Base-by-base conservation (phyloP, 1,140 invertebrate genomes). In the Meteorus sp. region DNA sequence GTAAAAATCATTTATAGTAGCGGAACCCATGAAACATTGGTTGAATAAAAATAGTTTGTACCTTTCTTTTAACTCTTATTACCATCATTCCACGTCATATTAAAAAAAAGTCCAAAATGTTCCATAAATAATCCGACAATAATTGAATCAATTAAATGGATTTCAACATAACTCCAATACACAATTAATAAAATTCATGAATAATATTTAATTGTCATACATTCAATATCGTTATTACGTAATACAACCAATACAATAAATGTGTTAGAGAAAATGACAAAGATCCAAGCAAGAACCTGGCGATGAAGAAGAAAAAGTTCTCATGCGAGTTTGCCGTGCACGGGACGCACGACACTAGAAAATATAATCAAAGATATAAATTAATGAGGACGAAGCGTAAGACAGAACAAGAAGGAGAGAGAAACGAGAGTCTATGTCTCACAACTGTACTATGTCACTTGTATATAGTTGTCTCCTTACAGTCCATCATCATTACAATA, bases 341-440 rank as follows among this genome's bases (percentile, higher is more conserved):
- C n/a, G n/a, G n/a, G n/a, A n/a, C n/a, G n/a, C n/a, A n/a, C n/a
- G n/a, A n/a, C n/a, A n/a, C 35, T 7, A 39, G 8, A 39, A 39
- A 39, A n/a, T n/a, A 39, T 39, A 39, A 39, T 39, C 35, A 39
- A 39, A 39, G 35, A 39, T 39, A 39, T 39, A 39, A n/a, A 39
- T 39, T n/a, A 39, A 39, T 39, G 35, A 39, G 35, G 35, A 39
- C 35, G 35, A 39, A 13, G 35, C 35, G 35, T n/a, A n/a, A n/a
- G n/a, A n/a, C n/a, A n/a, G n/a, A n/a, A n/a, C n/a, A n/a, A n/a
- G n/a, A n/a, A n/a, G n/a, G n/a, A 39, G 35, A 15, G 8, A n/a
- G 35, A 39, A 9, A 29, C 27, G n/a, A n/a, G 35, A 39, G 13
- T n/a, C 35, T 39, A 39, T n/a, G n/a, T 39, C 35, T 39, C 35